Evolutionary conservation across 2,797 vertebrate genomes (phyloP), one percentile per base, ranked within the genome.

Genomic region (Rhinogobio ventralis): DNA sequence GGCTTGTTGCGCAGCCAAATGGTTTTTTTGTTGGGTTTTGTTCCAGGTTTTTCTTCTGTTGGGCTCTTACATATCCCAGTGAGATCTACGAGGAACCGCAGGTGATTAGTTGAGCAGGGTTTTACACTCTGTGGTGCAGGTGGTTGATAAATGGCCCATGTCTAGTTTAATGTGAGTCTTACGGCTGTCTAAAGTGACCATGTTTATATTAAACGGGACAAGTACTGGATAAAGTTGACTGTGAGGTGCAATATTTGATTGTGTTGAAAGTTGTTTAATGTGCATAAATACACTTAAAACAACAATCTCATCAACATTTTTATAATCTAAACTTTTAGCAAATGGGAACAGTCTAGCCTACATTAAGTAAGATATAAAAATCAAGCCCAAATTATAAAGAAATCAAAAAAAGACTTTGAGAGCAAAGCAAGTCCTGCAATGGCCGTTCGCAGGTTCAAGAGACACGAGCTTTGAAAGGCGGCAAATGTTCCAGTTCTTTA

Each of bases 11-110:
- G 23, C 85, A 55, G 80, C 91, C 85, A 87, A 90, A 91, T 89
- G 86, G 36, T 87, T 91, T 89, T 89, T 89, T 85, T 75, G 28
- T 72, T 67, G 84, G 88, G 89, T 88, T 91, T 88, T 79, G 72
- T 86, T 89, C 82, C 79, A 88, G 71, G 53, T 81, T 77, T 77
- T 53, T 51, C 39, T 83, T 36, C 33, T 73, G 68, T 25, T 51
- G 85, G 69, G 62, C 74, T 83, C 72, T 89, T 87, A 82, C 86
- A 84, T 84, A 85, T 71, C 25, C 64, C 67, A 78, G 75, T 79
- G 49, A 49, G 55, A 85, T 83, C 49, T 53, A 55, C 75, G 23
- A 84, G 25, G 64, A 73, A 86, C 81, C 42, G 20, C 84, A 85
- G 75, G 42, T 86, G 67, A 89, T 91, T 85, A 81, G 73, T 91